Evolutionary conservation across 2,113 vertebrate genomes (phyloP).

Genomic region (Lepidothrix coronata): DNA sequence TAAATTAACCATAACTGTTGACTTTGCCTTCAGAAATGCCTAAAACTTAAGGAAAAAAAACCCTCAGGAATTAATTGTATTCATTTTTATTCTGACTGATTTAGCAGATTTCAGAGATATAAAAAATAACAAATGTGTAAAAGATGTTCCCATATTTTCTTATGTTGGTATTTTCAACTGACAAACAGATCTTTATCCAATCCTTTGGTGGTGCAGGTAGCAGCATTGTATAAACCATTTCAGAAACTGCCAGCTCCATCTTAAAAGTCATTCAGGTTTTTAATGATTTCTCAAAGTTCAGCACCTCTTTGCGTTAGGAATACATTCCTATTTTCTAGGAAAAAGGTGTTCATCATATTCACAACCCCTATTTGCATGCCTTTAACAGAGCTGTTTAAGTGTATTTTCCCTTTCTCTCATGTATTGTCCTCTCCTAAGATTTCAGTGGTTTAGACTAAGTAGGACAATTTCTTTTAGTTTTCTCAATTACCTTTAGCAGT

Average conservation of each 20-base stretch:
- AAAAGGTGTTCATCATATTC: not conserved
- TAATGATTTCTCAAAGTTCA: not conserved
- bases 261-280: not conserved
- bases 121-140: not conserved
- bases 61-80: not conserved
- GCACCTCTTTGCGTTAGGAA: not conserved
- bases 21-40: not conserved
- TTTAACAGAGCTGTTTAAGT: not conserved
- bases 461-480: not conserved
- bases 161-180: not conserved
- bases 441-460: not conserved
- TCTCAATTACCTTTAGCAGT: not conserved
- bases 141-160: not conserved
- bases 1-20: not conserved
- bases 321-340: not conserved
- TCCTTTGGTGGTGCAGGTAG: not conserved
- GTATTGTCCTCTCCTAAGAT: not conserved
- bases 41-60: fast-evolving
- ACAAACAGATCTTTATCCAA: not conserved
- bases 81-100: not conserved
- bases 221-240: not conserved
- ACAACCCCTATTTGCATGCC: not conserved
- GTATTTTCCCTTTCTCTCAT: not conserved
- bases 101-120: not conserved
- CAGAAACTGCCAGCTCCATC: not conserved